Percentiles rank a stretch among this genome's conserved stretches.
phyloP scores from a whole-genome alignment of 2,888 invertebrate species.

The Dicycla oo region DNA sequence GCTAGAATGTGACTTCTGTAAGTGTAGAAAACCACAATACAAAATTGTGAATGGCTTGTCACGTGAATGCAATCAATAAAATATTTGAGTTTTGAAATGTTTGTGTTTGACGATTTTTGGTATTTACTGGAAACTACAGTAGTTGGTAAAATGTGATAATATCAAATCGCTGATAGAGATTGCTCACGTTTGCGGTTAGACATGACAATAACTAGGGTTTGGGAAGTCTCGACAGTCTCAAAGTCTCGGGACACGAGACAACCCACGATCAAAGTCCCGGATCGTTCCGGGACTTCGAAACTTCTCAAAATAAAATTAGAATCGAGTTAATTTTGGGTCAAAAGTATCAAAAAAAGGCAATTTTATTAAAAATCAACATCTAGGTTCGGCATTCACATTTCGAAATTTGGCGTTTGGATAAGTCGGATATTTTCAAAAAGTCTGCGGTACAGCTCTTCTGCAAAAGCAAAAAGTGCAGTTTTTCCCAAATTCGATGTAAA shows the following conservation, averaged over 20 bases:
- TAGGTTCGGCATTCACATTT: too few species aligned
- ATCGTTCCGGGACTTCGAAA: not conserved
- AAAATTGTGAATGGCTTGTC: too few species aligned
- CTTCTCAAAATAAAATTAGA: too few species aligned
- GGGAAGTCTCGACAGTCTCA: not conserved
- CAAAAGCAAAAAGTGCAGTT: too few species aligned
- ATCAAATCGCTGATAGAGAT: not conserved
- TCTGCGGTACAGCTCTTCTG: too few species aligned
- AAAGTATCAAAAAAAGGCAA: too few species aligned
- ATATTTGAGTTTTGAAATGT: not conserved
- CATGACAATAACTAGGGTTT: not conserved
- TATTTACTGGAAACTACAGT: not conserved
- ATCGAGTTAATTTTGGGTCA: too few species aligned
- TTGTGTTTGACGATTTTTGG: not conserved
- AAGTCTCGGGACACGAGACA: not conserved
- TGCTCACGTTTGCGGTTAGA: not conserved
- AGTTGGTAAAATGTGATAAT: not conserved
- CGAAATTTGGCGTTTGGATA: too few species aligned
- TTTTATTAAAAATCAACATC: too few species aligned
- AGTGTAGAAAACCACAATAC: not conserved
- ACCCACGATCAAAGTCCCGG: not conserved
- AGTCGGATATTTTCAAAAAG: too few species aligned
- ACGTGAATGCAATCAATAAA: too few species aligned
- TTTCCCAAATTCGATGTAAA: too few species aligned
- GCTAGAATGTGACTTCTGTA: not conserved